phyloP scores from a whole-genome alignment of 1,140 invertebrate species.

The Drosophila sp. region DNA sequence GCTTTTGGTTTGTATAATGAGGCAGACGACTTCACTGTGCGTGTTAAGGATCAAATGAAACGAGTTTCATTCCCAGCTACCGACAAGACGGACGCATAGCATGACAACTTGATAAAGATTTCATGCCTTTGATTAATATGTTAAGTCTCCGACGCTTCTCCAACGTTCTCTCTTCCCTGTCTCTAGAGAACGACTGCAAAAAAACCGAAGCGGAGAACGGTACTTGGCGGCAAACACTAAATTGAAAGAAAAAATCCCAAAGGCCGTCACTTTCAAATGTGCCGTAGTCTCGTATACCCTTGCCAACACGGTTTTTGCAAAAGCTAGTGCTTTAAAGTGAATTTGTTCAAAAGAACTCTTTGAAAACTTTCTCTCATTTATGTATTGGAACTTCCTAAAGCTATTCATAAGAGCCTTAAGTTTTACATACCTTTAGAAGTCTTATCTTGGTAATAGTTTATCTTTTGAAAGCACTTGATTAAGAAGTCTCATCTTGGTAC shows the following conservation, averaged over 20 bases:
- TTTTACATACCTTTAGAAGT: no score
- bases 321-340: no score
- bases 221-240: slow-evolving; percentile 31
- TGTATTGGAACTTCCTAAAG: no score
- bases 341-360: no score
- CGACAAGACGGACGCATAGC: slow-evolving; percentile 47
- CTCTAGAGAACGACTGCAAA: neutral
- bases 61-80: slow-evolving; percentile 54
- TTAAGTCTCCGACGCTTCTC: slow-evolving; percentile 49
- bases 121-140: slow-evolving; percentile 81
- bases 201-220: slow-evolving; percentile 25
- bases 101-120: slow-evolving; percentile 81
- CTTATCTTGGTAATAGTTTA: no score
- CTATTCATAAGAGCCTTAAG: no score
- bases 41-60: slow-evolving; percentile 80
- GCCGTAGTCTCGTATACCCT: neutral
- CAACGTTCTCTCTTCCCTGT: neutral
- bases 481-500: no score
- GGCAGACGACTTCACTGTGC: slow-evolving; percentile 54
- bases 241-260: slow-evolving; percentile 23
- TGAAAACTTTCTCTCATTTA: no score
- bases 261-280: neutral
- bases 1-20: slow-evolving; percentile 59
- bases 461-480: no score
- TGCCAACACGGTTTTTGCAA: neutral